Conservation (phyloP, 2,797 vertebrate genomes). For the Setipinna tenuifilis region DNA sequence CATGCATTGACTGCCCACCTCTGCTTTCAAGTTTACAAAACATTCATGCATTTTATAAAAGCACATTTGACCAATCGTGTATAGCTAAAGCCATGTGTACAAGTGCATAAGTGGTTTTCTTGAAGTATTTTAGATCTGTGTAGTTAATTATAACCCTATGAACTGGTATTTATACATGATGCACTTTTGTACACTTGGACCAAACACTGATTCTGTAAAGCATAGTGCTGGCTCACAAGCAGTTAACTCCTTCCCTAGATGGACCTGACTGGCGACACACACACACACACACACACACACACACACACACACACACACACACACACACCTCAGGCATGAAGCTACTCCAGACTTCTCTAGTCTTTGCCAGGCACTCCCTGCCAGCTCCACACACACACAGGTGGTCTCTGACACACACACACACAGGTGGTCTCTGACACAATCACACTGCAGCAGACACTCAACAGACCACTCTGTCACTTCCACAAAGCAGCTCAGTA, state of each 20-base stretch:
- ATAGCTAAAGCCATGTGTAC: background rate
- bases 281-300: background rate
- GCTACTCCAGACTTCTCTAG: background rate
- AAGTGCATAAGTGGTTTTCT: no score
- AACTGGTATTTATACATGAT: no score
- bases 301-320: slow-evolving; percentile 24
- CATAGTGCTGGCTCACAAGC: no score
- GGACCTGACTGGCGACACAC: background rate
- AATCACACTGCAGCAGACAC: background rate
- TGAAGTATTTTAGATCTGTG: no score
- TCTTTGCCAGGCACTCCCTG: background rate
- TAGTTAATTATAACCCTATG: no score
- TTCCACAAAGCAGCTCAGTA: slow-evolving; percentile 28
- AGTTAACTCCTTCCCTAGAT: no score
- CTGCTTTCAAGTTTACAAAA: background rate
- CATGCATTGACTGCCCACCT: background rate
- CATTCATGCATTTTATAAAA: background rate
- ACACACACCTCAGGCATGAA: background rate
- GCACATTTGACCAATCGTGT: background rate
- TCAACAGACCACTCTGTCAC: background rate
- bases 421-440: slow-evolving; percentile 4
- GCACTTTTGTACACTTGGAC: no score
- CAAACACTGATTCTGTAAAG: no score
- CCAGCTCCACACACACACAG: slow-evolving; percentile 18
- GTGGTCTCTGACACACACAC: background rate